A percentile compares a stretch with the other conserved stretches of the same genome.
Evolutionary conservation across 2,888 invertebrate species (phyloP).

Genomic region (Scaptomyza flava): DNA sequence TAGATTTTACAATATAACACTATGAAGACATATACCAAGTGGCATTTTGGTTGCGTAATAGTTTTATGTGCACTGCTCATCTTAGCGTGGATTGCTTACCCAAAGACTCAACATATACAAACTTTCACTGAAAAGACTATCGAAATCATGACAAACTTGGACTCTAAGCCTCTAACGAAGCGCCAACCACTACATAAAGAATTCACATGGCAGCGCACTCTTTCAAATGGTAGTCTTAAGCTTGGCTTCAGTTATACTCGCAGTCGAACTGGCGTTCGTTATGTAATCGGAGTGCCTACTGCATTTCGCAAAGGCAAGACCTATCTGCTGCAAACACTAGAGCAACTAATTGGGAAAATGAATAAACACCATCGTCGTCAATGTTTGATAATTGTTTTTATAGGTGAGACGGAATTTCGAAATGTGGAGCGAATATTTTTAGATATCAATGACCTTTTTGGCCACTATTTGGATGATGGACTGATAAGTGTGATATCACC

Average conservation of each 20-base stretch:
- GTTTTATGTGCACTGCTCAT: neutral
- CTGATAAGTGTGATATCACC: slow-evolving; percentile 61
- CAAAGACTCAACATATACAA: too few relatives aligned
- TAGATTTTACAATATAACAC: neutral
- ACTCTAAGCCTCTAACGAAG: neutral
- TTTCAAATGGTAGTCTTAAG: neutral
- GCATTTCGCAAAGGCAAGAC: slow-evolving; percentile 3
- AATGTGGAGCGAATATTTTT: slow-evolving; percentile 23
- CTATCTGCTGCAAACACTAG: slow-evolving; percentile 35
- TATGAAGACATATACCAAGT: neutral
- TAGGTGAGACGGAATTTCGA: slow-evolving; percentile 42
- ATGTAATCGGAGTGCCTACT: slow-evolving; percentile 64
- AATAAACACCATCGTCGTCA: slow-evolving; percentile 8
- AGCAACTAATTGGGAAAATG: slow-evolving; percentile 32
- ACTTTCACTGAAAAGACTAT: too few relatives aligned
- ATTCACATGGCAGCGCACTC: slow-evolving; percentile 9
- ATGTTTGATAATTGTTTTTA: slow-evolving; percentile 45
- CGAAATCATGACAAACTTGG: too few relatives aligned
- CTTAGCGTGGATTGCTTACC: neutral
- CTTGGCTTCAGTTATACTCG: slow-evolving; percentile 22
- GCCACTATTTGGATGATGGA: slow-evolving; percentile 37
- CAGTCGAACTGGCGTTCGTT: slow-evolving; percentile 25
- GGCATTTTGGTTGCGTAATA: neutral
- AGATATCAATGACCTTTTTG: neutral
- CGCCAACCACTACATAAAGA: neutral